phyloP scores from a whole-genome alignment of 2,888 invertebrate species.

The Rutpela maculata region DNA sequence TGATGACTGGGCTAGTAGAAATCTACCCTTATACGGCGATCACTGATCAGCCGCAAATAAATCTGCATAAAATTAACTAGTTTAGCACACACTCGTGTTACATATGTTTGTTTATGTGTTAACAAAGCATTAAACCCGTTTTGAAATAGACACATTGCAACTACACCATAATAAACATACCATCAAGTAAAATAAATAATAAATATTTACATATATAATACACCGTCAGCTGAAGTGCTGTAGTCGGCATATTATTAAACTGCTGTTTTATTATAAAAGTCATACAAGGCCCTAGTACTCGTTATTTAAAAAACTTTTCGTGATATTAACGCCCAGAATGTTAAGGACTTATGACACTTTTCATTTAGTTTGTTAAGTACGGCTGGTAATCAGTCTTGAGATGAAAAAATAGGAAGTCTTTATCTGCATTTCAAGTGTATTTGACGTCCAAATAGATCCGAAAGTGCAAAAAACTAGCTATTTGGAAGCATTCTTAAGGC shows the following conservation, averaged over 20 bases:
- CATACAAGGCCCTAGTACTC: background rate
- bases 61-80: no score
- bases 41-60: no score
- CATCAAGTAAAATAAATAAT: background rate
- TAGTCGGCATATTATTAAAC: background rate
- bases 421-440: no score
- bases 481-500: no score
- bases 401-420: no score
- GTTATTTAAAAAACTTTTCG: background rate
- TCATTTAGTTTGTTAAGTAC: no score
- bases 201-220: conserved; percentile 7
- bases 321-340: background rate
- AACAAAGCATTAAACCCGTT: background rate
- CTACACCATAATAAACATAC: background rate
- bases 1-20: no score
- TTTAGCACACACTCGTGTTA: background rate
- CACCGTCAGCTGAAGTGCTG: background rate
- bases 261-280: conserved; percentile 15
- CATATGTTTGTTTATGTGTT: background rate
- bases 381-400: no score
- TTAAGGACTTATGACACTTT: background rate
- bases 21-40: no score
- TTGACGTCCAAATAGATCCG: no score
- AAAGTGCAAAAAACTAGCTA: no score
- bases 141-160: background rate